Evolutionary conservation across 1,140 invertebrate species (phyloP), one percentile per base, ranked within the genome.

Genomic region (Atopsyche davidsoni): DNA sequence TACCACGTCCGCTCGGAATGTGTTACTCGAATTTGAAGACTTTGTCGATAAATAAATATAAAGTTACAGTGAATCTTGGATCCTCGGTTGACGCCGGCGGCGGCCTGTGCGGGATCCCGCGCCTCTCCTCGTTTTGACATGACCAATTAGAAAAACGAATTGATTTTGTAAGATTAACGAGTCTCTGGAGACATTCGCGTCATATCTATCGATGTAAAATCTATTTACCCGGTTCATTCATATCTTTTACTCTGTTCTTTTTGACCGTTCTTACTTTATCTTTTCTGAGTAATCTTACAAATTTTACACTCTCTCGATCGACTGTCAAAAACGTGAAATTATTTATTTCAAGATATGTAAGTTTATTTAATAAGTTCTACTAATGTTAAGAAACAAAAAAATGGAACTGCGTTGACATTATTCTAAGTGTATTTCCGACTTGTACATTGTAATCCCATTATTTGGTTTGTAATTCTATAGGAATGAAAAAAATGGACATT

Each of bases 291-390:
- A 23, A 36, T 46, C 14, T 51, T 22, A 36, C 40, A 39, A 35
- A 14, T 46, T 46, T 46, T 43, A 46, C 43, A 38, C 34, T 42
- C 36, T 39, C 34, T 42, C 36, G n/a, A 41, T 46, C 13, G 39
- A 47, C 31, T 43, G 34, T 45, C 48, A 46, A 55, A 54, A 47
- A 14, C 50, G 25, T 45, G 14, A 50, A 53, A 31, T 49, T 57
- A 57, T 57, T 57, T 57, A 57, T 57, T 57, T 51, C 42, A 49
- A 53, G 53, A 57, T 53, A 50, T 53, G 50, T 53, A 53, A 57
- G 50, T 50, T 49, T 57, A 53, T 53, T 43, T 41, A 34, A 51
- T 57, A 57, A 57, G 55, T 57, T 57, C 35, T 52, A 35, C 38
- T 53, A 53, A 52, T 56, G 22, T 50, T 52, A 52, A 39, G 36